phyloP scores from a whole-genome alignment of 2,113 vertebrate genomes.

The Larimichthys crocea region DNA sequence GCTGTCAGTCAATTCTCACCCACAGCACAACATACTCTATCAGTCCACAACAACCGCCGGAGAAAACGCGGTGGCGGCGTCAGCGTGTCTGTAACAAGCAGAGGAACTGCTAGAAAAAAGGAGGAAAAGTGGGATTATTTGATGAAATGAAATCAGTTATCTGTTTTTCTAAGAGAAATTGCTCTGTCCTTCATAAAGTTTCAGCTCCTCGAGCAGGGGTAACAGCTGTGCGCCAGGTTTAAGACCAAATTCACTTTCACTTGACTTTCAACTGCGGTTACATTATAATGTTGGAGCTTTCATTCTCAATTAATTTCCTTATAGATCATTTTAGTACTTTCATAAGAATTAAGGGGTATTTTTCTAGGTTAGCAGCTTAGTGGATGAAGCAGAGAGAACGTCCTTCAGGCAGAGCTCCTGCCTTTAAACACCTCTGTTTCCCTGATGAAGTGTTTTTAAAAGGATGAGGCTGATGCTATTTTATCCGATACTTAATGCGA shows the following conservation, averaged over 20 bases:
- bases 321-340: conserved; percentile 55
- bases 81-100: not conserved
- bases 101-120: not conserved
- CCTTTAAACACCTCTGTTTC: not conserved
- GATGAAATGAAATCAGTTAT: conserved; percentile 34
- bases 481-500: not conserved
- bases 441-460: not conserved
- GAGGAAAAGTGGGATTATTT: conserved; percentile 23
- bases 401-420: conserved; percentile 19
- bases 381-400: not conserved
- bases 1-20: conserved; percentile 57
- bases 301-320: conserved; percentile 52
- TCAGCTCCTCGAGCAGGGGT: not conserved
- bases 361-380: conserved; percentile 5
- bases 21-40: conserved; percentile 30
- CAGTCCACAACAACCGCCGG: conserved; percentile 9
- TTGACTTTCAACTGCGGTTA: conserved; percentile 45
- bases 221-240: conserved; percentile 41
- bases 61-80: not conserved
- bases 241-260: conserved; percentile 55
- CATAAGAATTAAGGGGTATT: conserved; percentile 5
- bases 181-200: conserved; percentile 46
- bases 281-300: conserved; percentile 41
- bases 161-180: conserved; percentile 40
- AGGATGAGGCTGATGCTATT: not conserved